phyloP scores from a whole-genome alignment of 2,888 invertebrate species.

The Drosophila atroscutellata region DNA sequence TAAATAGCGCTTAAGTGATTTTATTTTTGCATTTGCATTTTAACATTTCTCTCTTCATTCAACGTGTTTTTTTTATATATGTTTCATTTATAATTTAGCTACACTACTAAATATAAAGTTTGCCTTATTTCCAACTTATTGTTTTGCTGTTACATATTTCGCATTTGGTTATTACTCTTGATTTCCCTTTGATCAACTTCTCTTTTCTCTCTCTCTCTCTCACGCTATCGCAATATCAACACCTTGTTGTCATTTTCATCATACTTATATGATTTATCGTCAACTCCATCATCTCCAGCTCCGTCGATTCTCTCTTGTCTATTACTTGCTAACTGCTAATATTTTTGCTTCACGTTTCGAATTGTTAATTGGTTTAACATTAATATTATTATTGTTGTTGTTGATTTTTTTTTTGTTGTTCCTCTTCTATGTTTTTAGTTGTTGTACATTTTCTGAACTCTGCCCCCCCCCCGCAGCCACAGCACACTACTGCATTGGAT shows the following conservation, averaged over 20 bases:
- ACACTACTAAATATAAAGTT: conserved; percentile 65
- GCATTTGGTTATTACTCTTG: conserved; percentile 61
- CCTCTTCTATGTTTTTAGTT: conserved; percentile 18
- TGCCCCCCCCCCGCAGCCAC: conserved; percentile 19
- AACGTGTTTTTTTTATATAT: conserved; percentile 21
- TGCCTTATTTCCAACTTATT: conserved; percentile 73
- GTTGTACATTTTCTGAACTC: conserved; percentile 48
- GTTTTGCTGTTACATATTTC: conserved; percentile 69
- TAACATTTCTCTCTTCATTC: conserved; percentile 41
- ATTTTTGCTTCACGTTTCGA: conserved; percentile 15
- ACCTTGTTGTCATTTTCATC: conserved; percentile 12
- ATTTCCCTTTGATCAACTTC: conserved; percentile 28
- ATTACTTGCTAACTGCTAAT: conserved; percentile 26
- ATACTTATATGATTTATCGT: conserved; percentile 12
- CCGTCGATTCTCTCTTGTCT: background rate
- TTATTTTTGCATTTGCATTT: conserved; percentile 36
- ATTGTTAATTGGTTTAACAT: background rate
- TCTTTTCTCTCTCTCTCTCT: background rate
- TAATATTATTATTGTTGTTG: conserved; percentile 14
- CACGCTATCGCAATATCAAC: conserved; percentile 27
- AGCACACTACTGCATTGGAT: conserved; percentile 9
- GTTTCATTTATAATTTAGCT: conserved; percentile 54
- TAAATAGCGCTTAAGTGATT: conserved; percentile 67
- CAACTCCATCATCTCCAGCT: conserved; percentile 4
- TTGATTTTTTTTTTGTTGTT: conserved; percentile 12